Percentiles rank a stretch among this genome's conserved stretches.
phyloP scores from a whole-genome alignment of 2,113 vertebrate species.

The Sinocyclocheilus anophthalmus region DNA sequence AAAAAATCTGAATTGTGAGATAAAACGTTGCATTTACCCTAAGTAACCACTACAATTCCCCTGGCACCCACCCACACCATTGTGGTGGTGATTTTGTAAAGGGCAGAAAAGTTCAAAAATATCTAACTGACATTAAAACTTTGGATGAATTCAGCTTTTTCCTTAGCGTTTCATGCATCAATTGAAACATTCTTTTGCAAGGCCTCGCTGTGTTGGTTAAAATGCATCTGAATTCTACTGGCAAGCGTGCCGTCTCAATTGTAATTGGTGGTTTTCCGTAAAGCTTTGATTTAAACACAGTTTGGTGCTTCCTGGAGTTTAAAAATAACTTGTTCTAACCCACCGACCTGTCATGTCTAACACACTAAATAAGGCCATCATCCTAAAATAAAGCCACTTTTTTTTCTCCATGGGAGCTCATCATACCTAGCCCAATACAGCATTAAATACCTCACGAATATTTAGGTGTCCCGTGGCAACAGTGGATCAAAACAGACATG shows the following conservation, averaged over 20 bases:
- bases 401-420: constrained; percentile 12
- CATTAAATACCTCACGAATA: constrained; percentile 22
- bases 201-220: constrained; percentile 14
- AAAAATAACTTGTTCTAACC: no score
- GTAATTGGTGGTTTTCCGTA: constrained; percentile 63
- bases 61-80: no score
- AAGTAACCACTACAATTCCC: no score
- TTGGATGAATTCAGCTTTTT: background rate
- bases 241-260: constrained; percentile 54
- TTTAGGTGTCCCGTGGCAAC: constrained; percentile 42
- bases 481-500: constrained; percentile 39
- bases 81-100: no score
- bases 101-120: background rate
- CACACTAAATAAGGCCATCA: constrained; percentile 25
- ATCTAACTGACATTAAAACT: background rate
- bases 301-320: no score
- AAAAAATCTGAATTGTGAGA: no score
- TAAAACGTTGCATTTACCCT: no score
- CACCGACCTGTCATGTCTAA: no score
- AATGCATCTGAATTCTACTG: constrained; percentile 46
- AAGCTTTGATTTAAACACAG: constrained; percentile 60
- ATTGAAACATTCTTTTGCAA: background rate
- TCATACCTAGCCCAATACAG: constrained; percentile 17
- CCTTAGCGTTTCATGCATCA: background rate
- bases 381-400: constrained; percentile 6